These are phyloP conservation scores for Cryptophagus acutangulus DNA, from an alignment of 2,888 invertebrate species.

Conservation along the genomic window DNA sequence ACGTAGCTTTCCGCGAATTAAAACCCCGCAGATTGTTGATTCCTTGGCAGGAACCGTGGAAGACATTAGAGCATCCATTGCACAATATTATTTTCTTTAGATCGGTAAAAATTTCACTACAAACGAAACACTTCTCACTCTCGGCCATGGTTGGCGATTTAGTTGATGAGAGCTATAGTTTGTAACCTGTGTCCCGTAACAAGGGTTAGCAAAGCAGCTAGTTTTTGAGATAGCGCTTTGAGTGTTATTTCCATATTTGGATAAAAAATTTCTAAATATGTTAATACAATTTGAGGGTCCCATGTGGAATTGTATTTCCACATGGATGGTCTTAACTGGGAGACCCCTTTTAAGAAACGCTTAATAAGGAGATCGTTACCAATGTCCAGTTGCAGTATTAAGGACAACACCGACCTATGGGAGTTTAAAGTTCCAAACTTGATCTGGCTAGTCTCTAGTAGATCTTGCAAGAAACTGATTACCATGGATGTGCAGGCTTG, in stretches of 20 bases:
- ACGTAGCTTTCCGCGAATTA: too few relatives aligned
- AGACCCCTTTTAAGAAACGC: conserved; percentile 20
- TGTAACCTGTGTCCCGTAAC: conserved; percentile 24
- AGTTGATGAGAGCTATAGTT: conserved; percentile 22
- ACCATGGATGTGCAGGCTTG: conserved; percentile 3
- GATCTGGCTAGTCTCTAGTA: conserved; percentile 7
- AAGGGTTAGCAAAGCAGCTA: conserved; percentile 23
- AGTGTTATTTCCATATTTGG: conserved; percentile 6
- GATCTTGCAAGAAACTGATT: conserved; percentile 10
- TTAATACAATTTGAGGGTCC: conserved; percentile 5
- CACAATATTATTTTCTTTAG: too few relatives aligned
- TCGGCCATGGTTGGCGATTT: too few relatives aligned
- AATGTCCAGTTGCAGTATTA: conserved; percentile 17
- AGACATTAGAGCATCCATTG: too few relatives aligned
- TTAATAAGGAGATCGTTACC: conserved; percentile 18
- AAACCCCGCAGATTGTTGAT: too few relatives aligned
- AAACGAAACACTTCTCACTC: too few relatives aligned
- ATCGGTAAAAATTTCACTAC: too few relatives aligned
- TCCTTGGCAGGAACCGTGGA: too few relatives aligned
- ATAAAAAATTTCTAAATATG: not conserved
- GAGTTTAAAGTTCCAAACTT: conserved; percentile 26
- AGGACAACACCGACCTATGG: conserved; percentile 24
- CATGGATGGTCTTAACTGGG: conserved; percentile 1
- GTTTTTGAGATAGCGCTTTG: conserved; percentile 18
- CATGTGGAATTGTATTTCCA: conserved; percentile 2